Base-by-base conservation (phyloP, 1,140 invertebrate genomes). In the Periplaneta americana region DNA sequence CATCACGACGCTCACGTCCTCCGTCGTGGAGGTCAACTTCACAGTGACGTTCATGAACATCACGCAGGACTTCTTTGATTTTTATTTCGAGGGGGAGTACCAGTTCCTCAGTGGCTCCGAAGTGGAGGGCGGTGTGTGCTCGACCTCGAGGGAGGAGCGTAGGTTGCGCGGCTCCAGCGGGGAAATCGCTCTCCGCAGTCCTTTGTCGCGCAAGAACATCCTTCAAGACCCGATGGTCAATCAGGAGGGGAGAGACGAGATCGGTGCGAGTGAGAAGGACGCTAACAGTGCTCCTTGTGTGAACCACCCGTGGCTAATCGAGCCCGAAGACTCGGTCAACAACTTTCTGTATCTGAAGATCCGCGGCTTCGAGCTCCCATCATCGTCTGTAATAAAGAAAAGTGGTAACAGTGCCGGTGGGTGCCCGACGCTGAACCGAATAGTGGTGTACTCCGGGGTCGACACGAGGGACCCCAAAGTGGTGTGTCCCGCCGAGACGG, bases 41-140 rank as follows among this genome's bases (percentile, higher is more conserved):
- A 91, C 91, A 0, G 91, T 96, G 3, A 93, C 91, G 1, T 91
- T 93, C 84, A 96, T 96, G 95, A 94, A 94, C 86, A 93, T 95
- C 34, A 94, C 92, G 15, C 94, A 96, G 86, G 95, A 96, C 88
- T 95, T 94, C 84, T 91, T 92, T 57, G 93, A 95, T 87, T 96
- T 95, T 87, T 92, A 91, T 84, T 96, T 96, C 87, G 95, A 96
- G 85, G 95, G 93, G 0, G 91, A 92, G 84, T 96, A 94, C 85
- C 92, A 95, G 87, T 95, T 95, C 86, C 86, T 94, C 39, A 81
- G 75, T 48, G 78, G 34, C 3, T 28, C 74, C n/a, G 81, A 83
- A 3, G 80, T 79, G 1, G 86, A 83, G 17, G 32, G 36, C n/a
- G 31, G 18, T 28, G 83, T 83, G 9, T 84, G 82, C 39, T 82